Percentiles rank a stretch among this genome's conserved stretches.
phyloP scores from a whole-genome alignment of 1,140 invertebrate species.

The Neodiprion pinetum region DNA sequence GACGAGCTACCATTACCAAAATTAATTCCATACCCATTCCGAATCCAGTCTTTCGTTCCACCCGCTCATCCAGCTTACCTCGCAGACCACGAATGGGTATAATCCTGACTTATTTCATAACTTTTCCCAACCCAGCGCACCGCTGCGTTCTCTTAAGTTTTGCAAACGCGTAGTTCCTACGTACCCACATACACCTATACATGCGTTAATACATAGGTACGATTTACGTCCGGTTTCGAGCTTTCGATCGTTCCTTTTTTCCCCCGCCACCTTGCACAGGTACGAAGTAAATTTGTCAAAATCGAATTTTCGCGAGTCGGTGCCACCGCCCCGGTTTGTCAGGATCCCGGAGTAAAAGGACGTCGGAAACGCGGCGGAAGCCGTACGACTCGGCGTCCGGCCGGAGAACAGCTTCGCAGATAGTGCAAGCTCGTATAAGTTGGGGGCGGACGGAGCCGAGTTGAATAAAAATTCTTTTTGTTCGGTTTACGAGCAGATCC shows the following conservation, averaged over 20 bases:
- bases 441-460: background rate
- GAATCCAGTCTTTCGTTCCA: background rate
- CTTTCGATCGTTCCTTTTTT: background rate
- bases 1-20: background rate
- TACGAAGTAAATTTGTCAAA: no score
- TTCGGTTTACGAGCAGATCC: background rate
- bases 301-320: no score
- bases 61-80: background rate
- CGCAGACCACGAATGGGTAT: background rate
- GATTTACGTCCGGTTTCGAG: background rate
- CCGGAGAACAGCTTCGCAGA: background rate
- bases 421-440: background rate
- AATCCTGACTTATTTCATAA: slow-evolving; percentile 2
- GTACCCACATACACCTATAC: no score
- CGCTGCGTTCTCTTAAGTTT: no score
- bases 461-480: slow-evolving; percentile 1
- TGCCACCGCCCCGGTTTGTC: no score
- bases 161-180: no score
- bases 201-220: background rate
- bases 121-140: background rate
- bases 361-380: no score
- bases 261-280: background rate
- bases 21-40: slow-evolving; percentile 2
- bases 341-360: no score
- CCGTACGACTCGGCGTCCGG: no score